These are phyloP conservation scores for Bryconaethiops microstoma DNA, from an alignment of 2,797 vertebrate genomes.

Conservation along the genomic window DNA sequence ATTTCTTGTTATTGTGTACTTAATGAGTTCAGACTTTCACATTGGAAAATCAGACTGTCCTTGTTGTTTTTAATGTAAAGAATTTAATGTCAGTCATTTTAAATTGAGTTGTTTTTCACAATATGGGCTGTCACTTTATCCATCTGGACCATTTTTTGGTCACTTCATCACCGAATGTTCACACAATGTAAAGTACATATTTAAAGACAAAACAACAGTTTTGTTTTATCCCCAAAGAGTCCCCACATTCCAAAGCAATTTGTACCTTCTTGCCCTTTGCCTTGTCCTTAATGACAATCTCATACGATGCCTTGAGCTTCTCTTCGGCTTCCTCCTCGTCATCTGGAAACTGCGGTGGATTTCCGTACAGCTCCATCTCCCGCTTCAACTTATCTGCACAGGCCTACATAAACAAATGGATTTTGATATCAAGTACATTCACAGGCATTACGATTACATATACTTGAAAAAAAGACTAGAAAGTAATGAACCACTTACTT, in stretches of 20 bases:
- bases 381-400: conserved; percentile 98
- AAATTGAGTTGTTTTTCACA: too few species aligned
- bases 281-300: conserved; percentile 93
- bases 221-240: too few species aligned
- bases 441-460: not conserved
- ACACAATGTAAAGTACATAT: too few species aligned
- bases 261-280: conserved; percentile 94
- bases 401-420: conserved; percentile 74
- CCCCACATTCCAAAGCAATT: too few species aligned
- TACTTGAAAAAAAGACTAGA: not conserved
- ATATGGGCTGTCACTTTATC: too few species aligned
- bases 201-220: too few species aligned
- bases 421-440: not conserved
- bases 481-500: conserved; percentile 80
- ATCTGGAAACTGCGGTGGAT: conserved; percentile 93
- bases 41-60: not conserved
- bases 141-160: too few species aligned
- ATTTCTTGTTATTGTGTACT: not conserved
- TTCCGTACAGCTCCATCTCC: conserved; percentile 95
- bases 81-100: too few species aligned
- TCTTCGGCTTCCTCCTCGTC: conserved; percentile 86
- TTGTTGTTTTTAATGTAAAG: too few species aligned
- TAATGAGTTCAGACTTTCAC: not conserved
- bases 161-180: too few species aligned
- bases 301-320: conserved; percentile 74